phyloP scores from a whole-genome alignment of 2,888 invertebrate species.

The Calameuta idolon region DNA sequence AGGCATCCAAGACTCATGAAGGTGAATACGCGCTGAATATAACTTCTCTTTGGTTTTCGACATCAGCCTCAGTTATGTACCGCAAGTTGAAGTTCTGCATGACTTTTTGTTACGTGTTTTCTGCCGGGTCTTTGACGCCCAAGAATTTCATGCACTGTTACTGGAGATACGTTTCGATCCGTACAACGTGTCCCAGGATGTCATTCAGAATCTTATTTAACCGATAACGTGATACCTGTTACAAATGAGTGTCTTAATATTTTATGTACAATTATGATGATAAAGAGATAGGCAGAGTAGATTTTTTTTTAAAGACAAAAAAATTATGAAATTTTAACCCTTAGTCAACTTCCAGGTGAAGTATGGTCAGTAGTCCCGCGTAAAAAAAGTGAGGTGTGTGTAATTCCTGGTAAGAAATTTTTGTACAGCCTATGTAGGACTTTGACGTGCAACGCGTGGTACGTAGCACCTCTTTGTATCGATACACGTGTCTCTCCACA shows the following conservation, averaged over 20 bases:
- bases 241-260: not conserved
- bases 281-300: not conserved
- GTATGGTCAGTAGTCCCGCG: too few species aligned
- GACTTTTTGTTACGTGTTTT: conserved; percentile 34
- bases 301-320: too few species aligned
- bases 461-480: not conserved
- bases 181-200: not conserved
- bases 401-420: too few species aligned
- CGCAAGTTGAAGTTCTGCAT: not conserved
- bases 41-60: conserved; percentile 5
- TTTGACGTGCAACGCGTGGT: too few species aligned
- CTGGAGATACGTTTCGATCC: not conserved
- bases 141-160: not conserved
- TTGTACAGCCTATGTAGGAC: too few species aligned
- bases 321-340: too few species aligned
- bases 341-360: too few species aligned
- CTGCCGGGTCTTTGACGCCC: conserved; percentile 22
- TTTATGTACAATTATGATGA: not conserved
- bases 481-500: not conserved
- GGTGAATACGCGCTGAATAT: not conserved
- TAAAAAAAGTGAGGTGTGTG: too few species aligned
- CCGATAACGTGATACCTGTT: not conserved
- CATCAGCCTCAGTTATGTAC: not conserved
- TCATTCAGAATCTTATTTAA: not conserved
- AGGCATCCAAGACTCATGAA: not conserved